These are phyloP conservation scores for Phymatocera aterrima DNA, from an alignment of 2,888 invertebrate genomes.

Conservation along the genomic window DNA sequence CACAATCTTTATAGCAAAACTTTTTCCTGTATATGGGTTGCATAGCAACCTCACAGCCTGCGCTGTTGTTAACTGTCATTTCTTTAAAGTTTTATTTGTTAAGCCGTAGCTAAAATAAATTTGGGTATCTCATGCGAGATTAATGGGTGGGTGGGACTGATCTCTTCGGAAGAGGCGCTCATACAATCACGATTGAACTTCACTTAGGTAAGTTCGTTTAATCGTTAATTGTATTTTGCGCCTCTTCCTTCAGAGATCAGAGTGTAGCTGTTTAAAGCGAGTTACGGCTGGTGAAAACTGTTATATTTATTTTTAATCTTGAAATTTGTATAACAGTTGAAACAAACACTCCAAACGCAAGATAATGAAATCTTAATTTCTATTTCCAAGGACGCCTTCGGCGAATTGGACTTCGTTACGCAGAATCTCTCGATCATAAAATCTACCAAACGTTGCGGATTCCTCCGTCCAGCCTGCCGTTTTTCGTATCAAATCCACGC, in stretches of 20 bases:
- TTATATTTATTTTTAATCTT: not conserved
- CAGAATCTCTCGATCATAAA: constrained; percentile 19
- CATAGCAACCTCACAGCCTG: not conserved
- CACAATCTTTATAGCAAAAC: not conserved
- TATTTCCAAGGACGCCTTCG: not conserved
- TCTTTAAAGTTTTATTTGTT: not conserved
- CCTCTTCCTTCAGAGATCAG: constrained; percentile 45
- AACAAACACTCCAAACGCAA: too few species aligned
- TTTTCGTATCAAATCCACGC: constrained; percentile 1
- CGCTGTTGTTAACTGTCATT: not conserved
- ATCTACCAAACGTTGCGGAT: constrained; percentile 19
- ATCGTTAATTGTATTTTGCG: constrained; percentile 41
- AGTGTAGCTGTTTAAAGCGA: constrained; percentile 34
- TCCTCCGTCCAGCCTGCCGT: constrained; percentile 35
- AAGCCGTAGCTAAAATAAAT: not conserved
- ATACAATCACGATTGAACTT: constrained; percentile 27
- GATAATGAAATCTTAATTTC: not conserved
- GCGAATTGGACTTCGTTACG: not conserved
- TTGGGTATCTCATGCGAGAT: not conserved
- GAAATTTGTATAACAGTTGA: too few species aligned
- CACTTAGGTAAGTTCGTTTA: constrained; percentile 28
- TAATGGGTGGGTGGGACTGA: constrained; percentile 27
- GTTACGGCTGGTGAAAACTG: not conserved
- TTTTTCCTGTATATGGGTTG: not conserved
- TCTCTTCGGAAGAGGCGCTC: constrained; percentile 40